phyloP scores from a whole-genome alignment of 2,797 vertebrate genomes.

The Darevskia nairensis region DNA sequence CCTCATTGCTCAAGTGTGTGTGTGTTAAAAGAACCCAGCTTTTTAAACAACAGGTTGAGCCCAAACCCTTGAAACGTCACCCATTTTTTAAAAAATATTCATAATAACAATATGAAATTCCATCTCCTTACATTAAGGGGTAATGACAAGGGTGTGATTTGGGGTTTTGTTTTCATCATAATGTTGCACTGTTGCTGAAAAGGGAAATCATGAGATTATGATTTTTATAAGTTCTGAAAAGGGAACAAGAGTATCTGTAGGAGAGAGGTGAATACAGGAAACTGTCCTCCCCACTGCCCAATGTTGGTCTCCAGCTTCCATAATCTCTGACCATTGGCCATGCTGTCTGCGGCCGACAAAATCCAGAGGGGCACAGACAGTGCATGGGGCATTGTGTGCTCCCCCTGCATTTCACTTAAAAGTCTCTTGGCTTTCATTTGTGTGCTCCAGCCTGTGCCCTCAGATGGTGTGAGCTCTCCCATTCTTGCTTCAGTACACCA shows the following conservation, averaged over 20 bases:
- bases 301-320: too few relatives aligned
- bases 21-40: background rate
- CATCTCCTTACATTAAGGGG: background rate
- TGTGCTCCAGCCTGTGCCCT: background rate
- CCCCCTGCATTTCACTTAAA: too few relatives aligned
- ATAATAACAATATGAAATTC: background rate
- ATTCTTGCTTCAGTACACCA: background rate
- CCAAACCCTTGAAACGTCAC: background rate
- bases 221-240: background rate
- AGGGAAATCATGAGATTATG: background rate
- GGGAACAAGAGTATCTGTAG: background rate
- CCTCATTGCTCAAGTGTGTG: background rate
- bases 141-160: background rate
- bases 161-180: background rate
- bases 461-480: background rate
- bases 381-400: too few relatives aligned
- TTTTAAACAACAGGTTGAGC: background rate
- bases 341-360: too few relatives aligned
- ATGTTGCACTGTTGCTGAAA: background rate
- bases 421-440: too few relatives aligned
- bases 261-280: background rate
- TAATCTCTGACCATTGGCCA: too few relatives aligned
- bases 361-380: background rate
- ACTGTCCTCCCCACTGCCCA: background rate
- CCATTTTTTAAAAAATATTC: background rate